Conservation (phyloP, 2,113 vertebrate genomes). For the Micronisus gabar region DNA sequence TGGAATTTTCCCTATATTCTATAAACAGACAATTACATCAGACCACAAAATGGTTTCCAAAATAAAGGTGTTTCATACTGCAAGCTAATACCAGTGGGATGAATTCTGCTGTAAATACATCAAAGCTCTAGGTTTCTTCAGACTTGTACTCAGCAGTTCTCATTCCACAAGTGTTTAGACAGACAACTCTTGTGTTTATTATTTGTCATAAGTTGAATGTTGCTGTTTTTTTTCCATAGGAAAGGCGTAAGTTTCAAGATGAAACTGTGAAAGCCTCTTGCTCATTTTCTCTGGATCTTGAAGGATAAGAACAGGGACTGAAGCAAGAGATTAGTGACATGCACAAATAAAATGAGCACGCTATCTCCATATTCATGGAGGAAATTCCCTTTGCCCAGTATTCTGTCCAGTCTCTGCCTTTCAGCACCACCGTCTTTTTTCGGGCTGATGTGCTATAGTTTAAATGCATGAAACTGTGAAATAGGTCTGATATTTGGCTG, state of each 20-base stretch:
- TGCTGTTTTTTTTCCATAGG: not conserved
- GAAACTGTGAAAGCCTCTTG: not conserved
- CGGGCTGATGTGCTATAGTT: not conserved
- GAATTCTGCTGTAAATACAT: not conserved
- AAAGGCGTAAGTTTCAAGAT: not conserved
- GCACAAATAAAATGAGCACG: not conserved
- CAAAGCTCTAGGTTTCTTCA: not conserved
- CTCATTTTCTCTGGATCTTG: not conserved
- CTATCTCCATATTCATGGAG: not conserved
- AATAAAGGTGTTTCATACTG: not conserved
- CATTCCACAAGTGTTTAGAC: not conserved
- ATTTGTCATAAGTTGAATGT: not conserved
- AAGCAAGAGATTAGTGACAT: not conserved
- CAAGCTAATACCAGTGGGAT: not conserved
- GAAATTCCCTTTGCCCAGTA: not conserved
- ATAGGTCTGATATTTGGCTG: not conserved
- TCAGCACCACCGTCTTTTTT: not conserved
- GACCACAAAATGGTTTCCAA: not conserved
- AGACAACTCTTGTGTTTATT: not conserved
- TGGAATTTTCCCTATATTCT: not conserved
- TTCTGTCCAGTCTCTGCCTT: not conserved
- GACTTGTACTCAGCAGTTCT: not conserved
- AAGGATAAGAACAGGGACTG: not conserved
- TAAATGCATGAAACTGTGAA: not conserved
- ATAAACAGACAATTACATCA: not conserved